phyloP scores from a whole-genome alignment of 1,140 invertebrate species.

The Chymomyza costata region DNA sequence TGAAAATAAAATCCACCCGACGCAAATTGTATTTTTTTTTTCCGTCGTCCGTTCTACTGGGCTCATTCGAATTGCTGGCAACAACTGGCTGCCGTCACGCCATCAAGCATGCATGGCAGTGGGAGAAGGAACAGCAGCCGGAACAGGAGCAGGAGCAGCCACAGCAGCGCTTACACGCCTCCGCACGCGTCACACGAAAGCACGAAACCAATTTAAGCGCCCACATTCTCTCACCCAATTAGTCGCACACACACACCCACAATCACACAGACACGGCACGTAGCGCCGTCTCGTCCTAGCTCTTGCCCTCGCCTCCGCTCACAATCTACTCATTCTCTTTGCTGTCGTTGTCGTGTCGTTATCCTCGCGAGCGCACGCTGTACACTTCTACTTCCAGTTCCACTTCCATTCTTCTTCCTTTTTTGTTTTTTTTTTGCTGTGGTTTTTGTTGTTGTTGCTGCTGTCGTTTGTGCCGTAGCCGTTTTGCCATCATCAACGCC shows the following conservation, averaged over 20 bases:
- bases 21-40: slow-evolving; percentile 55
- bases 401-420: too few relatives aligned
- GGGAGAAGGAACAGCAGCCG: slow-evolving; percentile 34
- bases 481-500: slow-evolving; percentile 69
- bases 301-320: slow-evolving; percentile 16
- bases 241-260: too few relatives aligned
- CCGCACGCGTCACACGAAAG: slow-evolving; percentile 71
- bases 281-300: slow-evolving; percentile 3
- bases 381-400: too few relatives aligned
- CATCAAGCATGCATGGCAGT: slow-evolving; percentile 69
- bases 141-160: slow-evolving; percentile 15
- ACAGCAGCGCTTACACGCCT: slow-evolving; percentile 61
- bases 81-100: slow-evolving; percentile 70
- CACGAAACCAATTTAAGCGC: slow-evolving; percentile 72
- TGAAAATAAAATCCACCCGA: slow-evolving; percentile 60
- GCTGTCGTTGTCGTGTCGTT: slow-evolving; percentile 55
- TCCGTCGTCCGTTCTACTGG: slow-evolving; percentile 22
- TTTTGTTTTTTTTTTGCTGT: background rate
- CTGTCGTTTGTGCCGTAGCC: slow-evolving; percentile 32
- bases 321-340: slow-evolving; percentile 30
- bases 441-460: slow-evolving; percentile 44
- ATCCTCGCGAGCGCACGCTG: slow-evolving; percentile 67
- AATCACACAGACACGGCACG: too few relatives aligned
- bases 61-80: slow-evolving; percentile 65
- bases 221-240: slow-evolving; percentile 73